phyloP scores from a whole-genome alignment of 2,113 vertebrate genomes.

The Chinchilla lanigera region DNA sequence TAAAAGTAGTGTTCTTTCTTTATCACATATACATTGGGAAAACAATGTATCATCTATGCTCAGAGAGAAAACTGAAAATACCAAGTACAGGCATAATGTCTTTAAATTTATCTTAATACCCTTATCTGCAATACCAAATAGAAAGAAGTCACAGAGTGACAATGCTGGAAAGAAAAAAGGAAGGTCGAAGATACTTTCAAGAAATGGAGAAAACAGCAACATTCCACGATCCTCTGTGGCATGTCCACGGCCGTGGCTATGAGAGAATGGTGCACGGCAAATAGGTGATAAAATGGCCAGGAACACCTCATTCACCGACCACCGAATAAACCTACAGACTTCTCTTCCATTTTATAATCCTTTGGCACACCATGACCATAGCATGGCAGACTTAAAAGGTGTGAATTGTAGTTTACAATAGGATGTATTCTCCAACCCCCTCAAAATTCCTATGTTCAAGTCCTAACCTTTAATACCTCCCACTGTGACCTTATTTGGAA shows the following conservation, averaged over 20 bases:
- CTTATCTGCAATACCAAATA: neutral
- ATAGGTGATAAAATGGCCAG: neutral
- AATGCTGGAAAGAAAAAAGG: neutral
- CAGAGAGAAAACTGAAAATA: neutral
- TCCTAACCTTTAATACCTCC: neutral
- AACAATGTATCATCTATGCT: neutral
- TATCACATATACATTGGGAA: neutral
- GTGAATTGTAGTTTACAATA: neutral
- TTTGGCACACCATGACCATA: neutral
- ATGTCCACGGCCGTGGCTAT: neutral
- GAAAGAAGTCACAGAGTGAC: neutral
- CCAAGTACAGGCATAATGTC: neutral
- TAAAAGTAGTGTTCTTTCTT: neutral
- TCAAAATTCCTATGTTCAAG: neutral
- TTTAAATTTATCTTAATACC: neutral
- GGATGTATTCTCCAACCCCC: neutral
- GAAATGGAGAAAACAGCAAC: neutral
- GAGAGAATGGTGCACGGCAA: neutral
- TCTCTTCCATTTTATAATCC: neutral
- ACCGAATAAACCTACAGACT: neutral
- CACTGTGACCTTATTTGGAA: neutral
- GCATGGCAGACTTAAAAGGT: neutral
- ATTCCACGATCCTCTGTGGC: neutral
- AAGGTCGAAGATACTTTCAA: neutral
- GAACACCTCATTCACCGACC: neutral